These are phyloP conservation scores for Anoplolepis gracilipes DNA, from an alignment of 1,140 invertebrate genomes.

Conservation along the genomic window DNA sequence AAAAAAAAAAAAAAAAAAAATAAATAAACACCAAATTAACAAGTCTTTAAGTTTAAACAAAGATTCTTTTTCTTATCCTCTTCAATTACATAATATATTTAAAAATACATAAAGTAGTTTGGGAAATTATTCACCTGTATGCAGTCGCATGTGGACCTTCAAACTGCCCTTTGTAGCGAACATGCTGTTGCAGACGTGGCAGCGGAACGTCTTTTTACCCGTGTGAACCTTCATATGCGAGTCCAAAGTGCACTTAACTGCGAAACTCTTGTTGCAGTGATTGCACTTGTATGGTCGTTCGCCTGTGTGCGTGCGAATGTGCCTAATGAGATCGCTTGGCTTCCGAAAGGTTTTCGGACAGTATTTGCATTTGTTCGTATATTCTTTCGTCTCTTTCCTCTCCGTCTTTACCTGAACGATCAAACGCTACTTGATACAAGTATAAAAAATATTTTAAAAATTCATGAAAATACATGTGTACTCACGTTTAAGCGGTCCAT, in stretches of 20 bases:
- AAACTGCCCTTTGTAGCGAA: conserved; percentile 89
- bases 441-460: neutral
- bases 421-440: neutral
- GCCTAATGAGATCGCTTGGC: conserved; percentile 86
- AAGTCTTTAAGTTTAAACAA: too few species aligned
- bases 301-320: conserved; percentile 89
- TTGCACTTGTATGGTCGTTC: conserved; percentile 89
- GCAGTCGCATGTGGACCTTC: conserved; percentile 91
- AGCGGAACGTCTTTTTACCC: conserved; percentile 86
- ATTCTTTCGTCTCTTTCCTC: conserved; percentile 76
- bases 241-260: conserved; percentile 89
- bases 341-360: conserved; percentile 87
- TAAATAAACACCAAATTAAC: too few species aligned
- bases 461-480: neutral
- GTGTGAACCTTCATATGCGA: conserved; percentile 88
- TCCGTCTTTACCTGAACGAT: conserved; percentile 40
- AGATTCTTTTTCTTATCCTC: too few species aligned
- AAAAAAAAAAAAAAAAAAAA: too few species aligned
- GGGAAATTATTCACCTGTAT: conserved; percentile 85
- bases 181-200: conserved; percentile 87
- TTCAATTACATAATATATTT: too few species aligned
- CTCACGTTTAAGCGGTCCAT: conserved; percentile 72
- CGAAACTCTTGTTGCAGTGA: conserved; percentile 89
- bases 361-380: conserved; percentile 86
- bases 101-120: conserved; percentile 2